Evolutionary conservation across 1,140 invertebrate genomes (phyloP), one percentile per base, ranked within the genome.

Genomic region (Drosophila leontia): DNA sequence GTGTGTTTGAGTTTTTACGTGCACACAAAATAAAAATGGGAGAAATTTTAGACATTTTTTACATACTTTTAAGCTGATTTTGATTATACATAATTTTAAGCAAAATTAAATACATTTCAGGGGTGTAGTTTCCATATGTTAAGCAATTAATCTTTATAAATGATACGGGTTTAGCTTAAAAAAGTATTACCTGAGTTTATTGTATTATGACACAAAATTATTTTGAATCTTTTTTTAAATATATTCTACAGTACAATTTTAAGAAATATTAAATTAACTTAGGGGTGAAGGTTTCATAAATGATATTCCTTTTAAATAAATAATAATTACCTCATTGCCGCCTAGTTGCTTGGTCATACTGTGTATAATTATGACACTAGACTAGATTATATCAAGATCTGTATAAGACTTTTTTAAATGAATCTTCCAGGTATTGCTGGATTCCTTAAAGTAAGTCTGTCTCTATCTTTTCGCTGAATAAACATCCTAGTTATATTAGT

Each of bases 1-100:
- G 71, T 78, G 55, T 63, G 65, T 72, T 53, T 69, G 51, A 47
- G 26, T 26, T 34, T 47, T 26, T 48, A 35, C 58, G 72, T 68
- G 67, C 57, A 65, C 57, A 32, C 39, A 13, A 35, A 65, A 62
- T 42, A 64, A 65, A 44, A 62, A 26, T 34, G 19, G 7, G 19
- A 19, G 26, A 9, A 44, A 58, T 29, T 26, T 29, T 15, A 8
- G 23, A 42, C 12, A 42, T n/a, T 42, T n/a, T 57, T 26, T 13
- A 26, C 7, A 56, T 39, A 2, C 5, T n/a, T 26, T 26, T 12
- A n/a, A 8, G 26, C 8, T 3, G 35, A 19, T 1, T 6, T 50
- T n/a, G 35, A 7, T 26, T 23, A 23, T 6, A 2, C 7, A 23
- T 23, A 23, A 55, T 37, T 37, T 9, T n/a, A 13, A 3, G 1